Conservation (phyloP, 2,888 invertebrate genomes). For the Odontocerum albicorne region DNA sequence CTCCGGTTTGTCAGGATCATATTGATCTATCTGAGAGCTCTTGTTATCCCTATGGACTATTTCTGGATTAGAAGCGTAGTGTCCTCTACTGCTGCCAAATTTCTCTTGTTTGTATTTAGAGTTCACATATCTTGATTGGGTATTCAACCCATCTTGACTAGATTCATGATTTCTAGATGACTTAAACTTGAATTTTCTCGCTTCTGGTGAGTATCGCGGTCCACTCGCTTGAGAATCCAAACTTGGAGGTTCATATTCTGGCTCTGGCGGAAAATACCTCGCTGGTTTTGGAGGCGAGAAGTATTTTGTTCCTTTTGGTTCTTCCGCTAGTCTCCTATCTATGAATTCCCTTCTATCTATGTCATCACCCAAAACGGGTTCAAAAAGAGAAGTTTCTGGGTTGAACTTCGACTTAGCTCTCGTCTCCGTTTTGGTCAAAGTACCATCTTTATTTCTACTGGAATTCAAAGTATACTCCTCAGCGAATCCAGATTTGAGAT, state of each 20-base stretch:
- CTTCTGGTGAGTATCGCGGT: constrained; percentile 61
- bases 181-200: constrained; percentile 55
- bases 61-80: constrained; percentile 65
- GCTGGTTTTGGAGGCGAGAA: constrained; percentile 46
- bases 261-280: constrained; percentile 50
- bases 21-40: constrained; percentile 53
- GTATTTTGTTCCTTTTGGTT: constrained; percentile 38
- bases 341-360: constrained; percentile 49
- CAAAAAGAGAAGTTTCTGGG: constrained; percentile 48
- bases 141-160: constrained; percentile 54
- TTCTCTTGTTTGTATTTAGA: constrained; percentile 47
- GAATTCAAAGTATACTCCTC: constrained; percentile 58
- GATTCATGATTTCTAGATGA: constrained; percentile 47
- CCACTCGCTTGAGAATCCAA: constrained; percentile 66
- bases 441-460: constrained; percentile 52
- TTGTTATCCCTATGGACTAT: constrained; percentile 57
- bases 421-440: constrained; percentile 44
- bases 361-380: constrained; percentile 48
- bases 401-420: constrained; percentile 51
- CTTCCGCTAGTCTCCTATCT: constrained; percentile 44
- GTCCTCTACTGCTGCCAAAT: constrained; percentile 54
- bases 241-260: constrained; percentile 67
- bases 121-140: constrained; percentile 51
- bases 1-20: constrained; percentile 48
- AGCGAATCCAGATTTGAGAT: constrained; percentile 56